A percentile compares a stretch with the other conserved stretches of the same genome.
Evolutionary conservation across 2,797 vertebrate species (phyloP).

Genomic region (Chiroxiphia lanceolata): DNA sequence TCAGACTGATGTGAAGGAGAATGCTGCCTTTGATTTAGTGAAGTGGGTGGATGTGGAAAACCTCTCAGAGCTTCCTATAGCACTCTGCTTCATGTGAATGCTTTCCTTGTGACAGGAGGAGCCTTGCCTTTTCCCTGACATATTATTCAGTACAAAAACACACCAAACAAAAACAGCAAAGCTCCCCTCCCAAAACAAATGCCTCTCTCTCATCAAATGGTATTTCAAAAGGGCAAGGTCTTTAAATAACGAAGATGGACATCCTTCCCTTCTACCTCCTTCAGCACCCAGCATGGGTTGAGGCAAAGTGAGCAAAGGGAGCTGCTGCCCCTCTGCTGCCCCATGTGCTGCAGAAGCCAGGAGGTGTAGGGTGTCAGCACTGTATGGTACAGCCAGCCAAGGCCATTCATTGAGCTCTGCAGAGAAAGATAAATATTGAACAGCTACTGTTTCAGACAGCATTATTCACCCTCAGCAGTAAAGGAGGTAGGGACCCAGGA

Average conservation of each 20-base stretch:
- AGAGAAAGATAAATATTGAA: neutral
- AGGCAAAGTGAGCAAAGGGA: neutral
- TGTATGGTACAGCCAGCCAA: neutral
- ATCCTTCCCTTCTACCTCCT: neutral
- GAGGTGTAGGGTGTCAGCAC: neutral
- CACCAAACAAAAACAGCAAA: neutral
- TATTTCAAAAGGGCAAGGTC: neutral
- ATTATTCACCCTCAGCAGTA: neutral
- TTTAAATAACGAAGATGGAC: neutral
- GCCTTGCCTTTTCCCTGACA: neutral
- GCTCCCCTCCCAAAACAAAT: neutral
- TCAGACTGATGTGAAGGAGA: neutral
- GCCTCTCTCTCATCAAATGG: neutral
- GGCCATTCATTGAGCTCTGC: neutral
- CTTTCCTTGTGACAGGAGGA: neutral
- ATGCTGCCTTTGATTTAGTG: neutral
- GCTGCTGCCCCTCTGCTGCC: neutral
- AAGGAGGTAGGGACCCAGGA: neutral
- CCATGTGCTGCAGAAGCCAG: neutral
- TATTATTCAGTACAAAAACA: neutral
- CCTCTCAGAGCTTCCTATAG: neutral
- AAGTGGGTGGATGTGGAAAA: neutral
- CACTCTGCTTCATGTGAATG: neutral
- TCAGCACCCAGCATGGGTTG: neutral
- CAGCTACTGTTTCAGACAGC: neutral